Percentiles rank a stretch among this genome's conserved stretches.
Evolutionary conservation across 2,797 vertebrate species (phyloP).

Genomic region (Naso thynnoides): DNA sequence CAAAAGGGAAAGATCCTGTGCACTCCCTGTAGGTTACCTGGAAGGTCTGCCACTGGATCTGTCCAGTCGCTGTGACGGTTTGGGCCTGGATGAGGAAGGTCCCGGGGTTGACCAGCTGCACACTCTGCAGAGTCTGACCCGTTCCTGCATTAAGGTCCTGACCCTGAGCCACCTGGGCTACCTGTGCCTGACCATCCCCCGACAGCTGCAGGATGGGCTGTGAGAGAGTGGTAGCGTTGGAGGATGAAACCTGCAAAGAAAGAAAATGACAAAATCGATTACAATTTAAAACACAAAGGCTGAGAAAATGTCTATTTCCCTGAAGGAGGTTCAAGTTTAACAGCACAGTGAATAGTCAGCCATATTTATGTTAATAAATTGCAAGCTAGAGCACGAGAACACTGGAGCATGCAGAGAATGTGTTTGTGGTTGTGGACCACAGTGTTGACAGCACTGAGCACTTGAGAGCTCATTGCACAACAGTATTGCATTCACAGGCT

Average conservation of each 20-base stretch:
- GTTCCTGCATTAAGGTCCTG: conserved; percentile 84
- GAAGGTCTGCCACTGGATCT: conserved; percentile 99
- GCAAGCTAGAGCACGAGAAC: background rate
- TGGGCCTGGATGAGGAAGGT: conserved; percentile 99
- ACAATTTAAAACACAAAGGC: background rate
- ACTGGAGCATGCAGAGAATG: background rate
- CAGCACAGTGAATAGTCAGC: background rate
- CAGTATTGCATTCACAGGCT: background rate
- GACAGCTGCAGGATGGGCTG: conserved; percentile 91
- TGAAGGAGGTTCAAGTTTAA: background rate
- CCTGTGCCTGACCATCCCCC: conserved; percentile 88
- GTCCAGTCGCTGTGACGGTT: conserved; percentile 96
- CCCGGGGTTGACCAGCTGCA: conserved; percentile 98
- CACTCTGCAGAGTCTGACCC: conserved; percentile 94
- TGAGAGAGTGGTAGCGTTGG: conserved; percentile 89
- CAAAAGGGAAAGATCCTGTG: background rate
- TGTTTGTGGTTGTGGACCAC: background rate
- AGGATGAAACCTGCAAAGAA: conserved; percentile 88
- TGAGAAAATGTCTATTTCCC: background rate
- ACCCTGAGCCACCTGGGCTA: conserved; percentile 91
- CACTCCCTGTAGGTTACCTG: conserved; percentile 79
- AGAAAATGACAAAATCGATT: background rate
- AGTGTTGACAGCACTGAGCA: background rate
- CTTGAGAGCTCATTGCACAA: background rate
- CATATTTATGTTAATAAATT: background rate